Base-by-base conservation (phyloP, 2,888 invertebrate species). In the Therioaphis trifolii region DNA sequence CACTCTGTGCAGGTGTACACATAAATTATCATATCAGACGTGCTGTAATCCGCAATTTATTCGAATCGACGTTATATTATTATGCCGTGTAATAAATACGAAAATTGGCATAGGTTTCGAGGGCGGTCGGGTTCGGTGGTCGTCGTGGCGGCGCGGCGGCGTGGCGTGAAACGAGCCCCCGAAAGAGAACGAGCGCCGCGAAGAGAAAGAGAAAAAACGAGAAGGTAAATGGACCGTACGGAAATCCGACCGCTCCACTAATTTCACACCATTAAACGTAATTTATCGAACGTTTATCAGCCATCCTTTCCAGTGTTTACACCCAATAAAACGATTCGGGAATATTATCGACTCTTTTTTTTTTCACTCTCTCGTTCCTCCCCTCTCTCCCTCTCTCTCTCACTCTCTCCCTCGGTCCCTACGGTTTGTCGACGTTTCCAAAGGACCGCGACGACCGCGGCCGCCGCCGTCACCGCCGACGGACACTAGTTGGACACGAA, bases 221-320 rank as follows among this genome's bases (percentile, higher is more conserved):
- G 61, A 52, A 74, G 82, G 72, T 82, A 82, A 82, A 82, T 82
- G 82, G 63, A 72, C 82, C 72, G 82, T 72, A 74, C 82, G 63
- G 82, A 82, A 82, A 82, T 74, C 72, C 82, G 52, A 74, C 82
- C 82, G 63, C 74, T 82, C 82, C 61, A 82, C 82, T 82, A 82
- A 82, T 82, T 82, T 82, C 82, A 82, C 82, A 74, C 72, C 82
- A 82, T 82, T 82, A 82, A 82, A 82, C 82, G 72, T 82, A 82
- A 82, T 82, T 82, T 82, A 82, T 82, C 61, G 72, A 82, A 82
- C 82, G 72, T 82, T 82, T 82, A 82, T 82, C 82, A 82, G 72
- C 61, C 82, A 74, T 74, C 82, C 74, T 74, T 82, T 82, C 82
- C 82, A 74, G 82, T 82, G 82, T 82, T 72, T 74, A 82, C 82